These are phyloP conservation scores for Calidris pygmaea DNA, from an alignment of 2,113 vertebrate genomes.

Conservation along the genomic window DNA sequence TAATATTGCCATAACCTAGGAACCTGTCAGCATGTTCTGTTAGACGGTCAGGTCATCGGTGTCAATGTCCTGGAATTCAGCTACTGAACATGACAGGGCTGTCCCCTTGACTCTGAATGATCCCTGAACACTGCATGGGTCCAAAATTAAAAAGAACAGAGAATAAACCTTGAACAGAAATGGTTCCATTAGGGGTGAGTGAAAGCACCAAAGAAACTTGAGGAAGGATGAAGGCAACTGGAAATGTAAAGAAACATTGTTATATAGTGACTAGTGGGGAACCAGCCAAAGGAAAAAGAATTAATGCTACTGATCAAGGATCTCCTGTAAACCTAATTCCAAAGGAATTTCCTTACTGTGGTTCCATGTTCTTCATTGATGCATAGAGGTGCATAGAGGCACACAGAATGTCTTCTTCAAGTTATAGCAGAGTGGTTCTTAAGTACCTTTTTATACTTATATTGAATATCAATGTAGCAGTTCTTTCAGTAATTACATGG, in stretches of 20 bases:
- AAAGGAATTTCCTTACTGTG: background rate
- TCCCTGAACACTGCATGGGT: background rate
- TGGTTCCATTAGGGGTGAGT: background rate
- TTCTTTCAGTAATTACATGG: background rate
- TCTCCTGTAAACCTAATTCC: background rate
- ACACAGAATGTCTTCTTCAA: background rate
- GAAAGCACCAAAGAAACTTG: background rate
- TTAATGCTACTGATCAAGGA: background rate
- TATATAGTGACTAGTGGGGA: background rate
- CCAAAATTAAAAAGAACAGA: background rate
- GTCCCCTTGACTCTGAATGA: background rate
- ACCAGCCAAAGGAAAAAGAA: background rate
- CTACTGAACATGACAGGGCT: background rate
- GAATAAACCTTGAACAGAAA: background rate
- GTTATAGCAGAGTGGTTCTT: background rate
- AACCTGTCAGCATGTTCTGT: background rate
- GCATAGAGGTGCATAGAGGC: background rate
- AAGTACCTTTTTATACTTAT: background rate
- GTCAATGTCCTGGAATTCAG: background rate
- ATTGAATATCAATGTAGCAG: background rate
- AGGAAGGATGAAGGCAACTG: background rate
- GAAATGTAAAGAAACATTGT: background rate
- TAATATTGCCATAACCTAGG: background rate
- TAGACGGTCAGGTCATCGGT: background rate
- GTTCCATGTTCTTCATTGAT: background rate